Percentiles rank a stretch among this genome's conserved stretches.
phyloP scores from a whole-genome alignment of 2,113 vertebrate species.

The Eretmochelys imbricata region DNA sequence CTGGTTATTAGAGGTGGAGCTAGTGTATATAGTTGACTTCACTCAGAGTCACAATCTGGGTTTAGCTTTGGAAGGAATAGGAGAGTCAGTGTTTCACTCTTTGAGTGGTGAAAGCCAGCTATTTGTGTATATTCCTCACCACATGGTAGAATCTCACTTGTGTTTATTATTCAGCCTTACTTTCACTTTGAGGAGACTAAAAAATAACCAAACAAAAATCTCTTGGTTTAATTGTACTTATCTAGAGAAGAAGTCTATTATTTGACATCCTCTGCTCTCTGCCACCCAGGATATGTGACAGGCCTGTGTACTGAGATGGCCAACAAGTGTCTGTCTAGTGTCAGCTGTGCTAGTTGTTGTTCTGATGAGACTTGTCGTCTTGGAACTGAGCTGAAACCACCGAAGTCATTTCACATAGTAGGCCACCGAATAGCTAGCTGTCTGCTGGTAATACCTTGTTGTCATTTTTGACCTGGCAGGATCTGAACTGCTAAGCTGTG shows the following conservation, averaged over 20 bases:
- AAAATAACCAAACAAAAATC: not conserved
- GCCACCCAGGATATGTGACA: accelerated
- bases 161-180: not conserved
- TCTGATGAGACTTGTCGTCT: not conserved
- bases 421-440: not conserved
- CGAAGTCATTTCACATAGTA: not conserved
- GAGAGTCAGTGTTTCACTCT: not conserved
- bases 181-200: accelerated
- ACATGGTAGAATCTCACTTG: not conserved
- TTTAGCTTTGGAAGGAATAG: constrained; percentile 42
- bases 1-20: constrained; percentile 56
- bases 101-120: not conserved
- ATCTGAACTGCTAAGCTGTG: not conserved
- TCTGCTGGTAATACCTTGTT: not conserved
- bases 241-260: too few relatives aligned
- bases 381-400: not conserved
- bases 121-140: not conserved
- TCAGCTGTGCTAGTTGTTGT: not conserved
- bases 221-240: too few relatives aligned
- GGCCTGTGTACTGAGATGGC: not conserved
- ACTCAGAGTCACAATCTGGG: not conserved
- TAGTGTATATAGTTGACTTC: constrained; percentile 45
- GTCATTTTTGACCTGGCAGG: not conserved
- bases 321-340: too few relatives aligned
- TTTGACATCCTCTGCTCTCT: not conserved